Evolutionary conservation across 2,888 invertebrate species (phyloP).

Genomic region (Balanococcus diminutus): DNA sequence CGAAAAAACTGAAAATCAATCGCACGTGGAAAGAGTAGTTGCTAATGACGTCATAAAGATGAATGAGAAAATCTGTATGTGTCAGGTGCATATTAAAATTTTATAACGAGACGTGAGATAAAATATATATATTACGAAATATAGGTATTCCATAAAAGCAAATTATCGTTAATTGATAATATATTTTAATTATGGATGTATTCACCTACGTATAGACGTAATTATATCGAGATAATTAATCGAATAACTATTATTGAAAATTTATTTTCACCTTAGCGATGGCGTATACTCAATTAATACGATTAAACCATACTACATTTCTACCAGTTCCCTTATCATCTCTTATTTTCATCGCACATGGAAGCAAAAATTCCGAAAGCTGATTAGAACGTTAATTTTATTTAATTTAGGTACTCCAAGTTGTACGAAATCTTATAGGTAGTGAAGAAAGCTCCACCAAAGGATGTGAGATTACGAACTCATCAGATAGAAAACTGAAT

Average conservation of each 20-base stretch:
- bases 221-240: not conserved
- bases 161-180: not conserved
- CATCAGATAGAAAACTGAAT: not conserved
- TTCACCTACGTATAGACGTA: not conserved
- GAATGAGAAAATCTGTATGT: too few species aligned
- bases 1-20: too few species aligned
- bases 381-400: not conserved
- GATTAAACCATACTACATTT: not conserved
- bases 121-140: not conserved
- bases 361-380: not conserved
- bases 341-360: not conserved
- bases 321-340: not conserved
- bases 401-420: not conserved
- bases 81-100: not conserved
- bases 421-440: not conserved
- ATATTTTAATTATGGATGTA: not conserved
- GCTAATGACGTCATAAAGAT: too few species aligned
- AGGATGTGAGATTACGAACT: not conserved
- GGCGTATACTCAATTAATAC: not conserved
- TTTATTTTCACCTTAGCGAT: not conserved
- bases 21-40: too few species aligned
- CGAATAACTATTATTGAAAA: not conserved
- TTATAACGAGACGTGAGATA: not conserved
- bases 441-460: not conserved
- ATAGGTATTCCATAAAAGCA: not conserved